Conservation (phyloP, 1,140 invertebrate species). For the Melitaea cinxia region DNA sequence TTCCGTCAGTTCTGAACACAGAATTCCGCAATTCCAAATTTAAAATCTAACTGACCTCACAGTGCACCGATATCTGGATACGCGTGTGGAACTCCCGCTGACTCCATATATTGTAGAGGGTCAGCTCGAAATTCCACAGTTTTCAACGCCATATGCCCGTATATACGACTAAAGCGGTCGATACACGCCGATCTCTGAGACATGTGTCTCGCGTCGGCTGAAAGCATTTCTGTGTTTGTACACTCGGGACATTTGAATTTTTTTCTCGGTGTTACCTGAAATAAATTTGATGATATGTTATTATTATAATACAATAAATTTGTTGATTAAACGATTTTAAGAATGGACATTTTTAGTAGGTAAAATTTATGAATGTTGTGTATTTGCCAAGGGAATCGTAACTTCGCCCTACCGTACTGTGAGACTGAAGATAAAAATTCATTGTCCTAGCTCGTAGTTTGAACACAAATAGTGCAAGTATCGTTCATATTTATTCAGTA, state of each 20-base stretch:
- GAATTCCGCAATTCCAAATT: background rate
- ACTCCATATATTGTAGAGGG: conserved; percentile 95
- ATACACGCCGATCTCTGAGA: conserved; percentile 96
- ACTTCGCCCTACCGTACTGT: too few species aligned
- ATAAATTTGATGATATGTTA: too few species aligned
- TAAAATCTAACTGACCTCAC: conserved; percentile 65
- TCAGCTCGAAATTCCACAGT: conserved; percentile 96
- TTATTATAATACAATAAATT: too few species aligned
- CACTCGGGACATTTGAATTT: conserved; percentile 99
- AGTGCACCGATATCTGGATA: conserved; percentile 96
- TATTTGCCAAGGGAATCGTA: too few species aligned
- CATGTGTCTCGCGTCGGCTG: conserved; percentile 96
- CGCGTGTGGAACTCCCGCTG: conserved; percentile 80
- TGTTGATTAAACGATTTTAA: too few species aligned
- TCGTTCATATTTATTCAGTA: too few species aligned
- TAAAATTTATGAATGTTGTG: too few species aligned
- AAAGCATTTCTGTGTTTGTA: conserved; percentile 96
- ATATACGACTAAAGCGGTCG: conserved; percentile 91
- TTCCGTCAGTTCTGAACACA: too few species aligned
- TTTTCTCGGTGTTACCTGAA: conserved; percentile 95
- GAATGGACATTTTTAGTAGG: too few species aligned
- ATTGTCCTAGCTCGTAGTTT: too few species aligned
- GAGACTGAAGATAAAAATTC: too few species aligned
- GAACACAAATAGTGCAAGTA: too few species aligned
- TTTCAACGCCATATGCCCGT: conserved; percentile 93